Evolutionary conservation across 2,888 invertebrate genomes (phyloP), one percentile per base, ranked within the genome.

Genomic region (Tenthredo distinguenda): DNA sequence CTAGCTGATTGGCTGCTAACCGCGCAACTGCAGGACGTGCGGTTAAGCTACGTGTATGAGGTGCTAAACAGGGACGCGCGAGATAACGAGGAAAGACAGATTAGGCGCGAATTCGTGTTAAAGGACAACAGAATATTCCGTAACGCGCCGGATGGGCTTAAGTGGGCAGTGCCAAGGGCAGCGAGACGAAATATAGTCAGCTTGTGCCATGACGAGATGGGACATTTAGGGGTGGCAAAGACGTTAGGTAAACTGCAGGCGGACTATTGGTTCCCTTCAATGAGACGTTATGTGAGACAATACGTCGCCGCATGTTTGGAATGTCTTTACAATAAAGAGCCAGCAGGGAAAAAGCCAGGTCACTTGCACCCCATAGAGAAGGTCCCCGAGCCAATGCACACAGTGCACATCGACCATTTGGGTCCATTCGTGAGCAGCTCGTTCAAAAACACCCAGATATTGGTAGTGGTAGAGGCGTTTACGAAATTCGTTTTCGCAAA

Each of bases 211-310:
- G 87, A 89, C 76, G 84, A 86, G 3, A 79, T 86, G 18, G 88
- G 87, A 26, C 89, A 88, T 79, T 85, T 87, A 34, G 88, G 87
- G 2, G 50, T 87, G 3, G 88, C 88, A 10, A 87, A 87, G 79
- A 87, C 87, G 15, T 21, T 88, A 6, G 77, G 50, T 4, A 86
- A 84, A 55, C 50, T 90, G 58, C 77, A 55, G 6, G 72, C 86
- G 34, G 55, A 85, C 12, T 89, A 89, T 84, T 90, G 88, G 88
- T 89, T 90, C 47, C 87, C 87, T 9, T 50, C 84, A 18, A 87
- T 89, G 88, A 84, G 85, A 26, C 82, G 68, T 0, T 88, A 88
- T 68, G 86, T 88, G 4, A 87, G 84, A 77, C 65, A 85, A 10
- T 86, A 89, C 58, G 86, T 89, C 5, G 40, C 71, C 37, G 85